Conservation (phyloP, 1,140 invertebrate species). For the Druon quercuslanigerum region DNA sequence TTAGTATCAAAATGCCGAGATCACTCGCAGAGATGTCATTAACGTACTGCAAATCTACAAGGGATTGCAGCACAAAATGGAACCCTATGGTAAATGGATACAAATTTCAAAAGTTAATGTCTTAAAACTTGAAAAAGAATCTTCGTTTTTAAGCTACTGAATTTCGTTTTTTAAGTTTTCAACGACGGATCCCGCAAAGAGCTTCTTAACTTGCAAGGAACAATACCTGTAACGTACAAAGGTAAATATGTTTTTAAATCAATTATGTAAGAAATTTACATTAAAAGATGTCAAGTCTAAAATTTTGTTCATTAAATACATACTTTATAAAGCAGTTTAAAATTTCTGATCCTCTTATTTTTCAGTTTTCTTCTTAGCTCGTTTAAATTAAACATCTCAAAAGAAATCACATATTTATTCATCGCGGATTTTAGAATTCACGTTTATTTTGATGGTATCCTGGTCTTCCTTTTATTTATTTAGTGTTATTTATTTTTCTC, state of each 20-base stretch:
- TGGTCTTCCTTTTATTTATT: too few relatives aligned
- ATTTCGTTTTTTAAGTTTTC: constrained; percentile 82
- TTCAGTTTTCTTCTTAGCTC: too few relatives aligned
- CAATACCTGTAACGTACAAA: constrained; percentile 94
- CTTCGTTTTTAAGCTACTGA: constrained; percentile 32
- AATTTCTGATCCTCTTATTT: too few relatives aligned
- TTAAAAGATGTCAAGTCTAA: background rate
- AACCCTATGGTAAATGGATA: constrained; percentile 79
- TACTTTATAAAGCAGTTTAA: too few relatives aligned
- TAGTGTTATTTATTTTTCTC: constrained; percentile 27
- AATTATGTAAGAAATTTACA: background rate
- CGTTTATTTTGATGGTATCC: too few relatives aligned
- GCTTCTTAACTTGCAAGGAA: constrained; percentile 90
- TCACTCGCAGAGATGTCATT: constrained; percentile 84
- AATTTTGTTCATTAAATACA: background rate
- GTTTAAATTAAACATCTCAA: too few relatives aligned
- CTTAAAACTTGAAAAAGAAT: constrained; percentile 30
- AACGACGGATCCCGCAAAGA: constrained; percentile 91
- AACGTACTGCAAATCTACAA: constrained; percentile 83
- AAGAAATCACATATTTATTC: too few relatives aligned
- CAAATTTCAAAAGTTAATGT: constrained; percentile 39
- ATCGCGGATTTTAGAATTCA: too few relatives aligned
- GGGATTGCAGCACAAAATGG: constrained; percentile 81
- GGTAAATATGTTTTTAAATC: constrained; percentile 73
- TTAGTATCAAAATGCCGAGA: constrained; percentile 85